Percentiles rank a stretch among this genome's conserved stretches.
Evolutionary conservation across 37 sponge, comb jelly and placozoan genomes (phyloP).

Genomic region (Chondrilla cf. caribensis): DNA sequence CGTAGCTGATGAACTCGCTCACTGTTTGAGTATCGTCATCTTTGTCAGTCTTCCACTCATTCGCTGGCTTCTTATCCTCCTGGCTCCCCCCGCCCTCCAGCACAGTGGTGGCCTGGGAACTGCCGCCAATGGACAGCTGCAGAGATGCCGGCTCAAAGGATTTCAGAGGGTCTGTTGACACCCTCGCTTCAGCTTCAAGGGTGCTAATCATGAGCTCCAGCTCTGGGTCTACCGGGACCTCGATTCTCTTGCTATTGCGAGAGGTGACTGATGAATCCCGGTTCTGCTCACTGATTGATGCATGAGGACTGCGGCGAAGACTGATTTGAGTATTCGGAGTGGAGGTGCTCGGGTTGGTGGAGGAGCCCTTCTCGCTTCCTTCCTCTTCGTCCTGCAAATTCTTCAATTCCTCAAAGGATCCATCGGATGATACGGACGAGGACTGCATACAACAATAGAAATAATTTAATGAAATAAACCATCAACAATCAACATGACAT

Average conservation of each 20-base stretch:
- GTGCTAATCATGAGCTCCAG: neutral
- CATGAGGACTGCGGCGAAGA: neutral
- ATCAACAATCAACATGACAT: neutral
- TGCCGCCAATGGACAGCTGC: neutral
- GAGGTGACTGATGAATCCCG: neutral
- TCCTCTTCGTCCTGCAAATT: neutral
- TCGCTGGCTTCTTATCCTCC: neutral
- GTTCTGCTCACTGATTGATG: neutral
- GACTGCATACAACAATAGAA: neutral
- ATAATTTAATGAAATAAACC: too few relatives aligned
- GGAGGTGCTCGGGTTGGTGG: neutral
- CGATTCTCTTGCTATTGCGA: neutral
- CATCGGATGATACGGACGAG: neutral
- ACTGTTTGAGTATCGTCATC: neutral
- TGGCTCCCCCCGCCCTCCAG: too few relatives aligned
- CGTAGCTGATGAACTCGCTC: neutral
- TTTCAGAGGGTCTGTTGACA: neutral
- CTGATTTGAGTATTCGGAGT: neutral
- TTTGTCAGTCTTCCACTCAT: neutral
- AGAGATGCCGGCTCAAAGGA: neutral
- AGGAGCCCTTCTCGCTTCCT: neutral
- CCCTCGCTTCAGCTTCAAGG: neutral
- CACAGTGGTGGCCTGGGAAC: neutral
- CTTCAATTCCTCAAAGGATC: constrained; percentile 6
- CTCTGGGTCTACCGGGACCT: neutral